Base-by-base conservation (phyloP, 2,888 invertebrate species). In the Polymixis lichenea region DNA sequence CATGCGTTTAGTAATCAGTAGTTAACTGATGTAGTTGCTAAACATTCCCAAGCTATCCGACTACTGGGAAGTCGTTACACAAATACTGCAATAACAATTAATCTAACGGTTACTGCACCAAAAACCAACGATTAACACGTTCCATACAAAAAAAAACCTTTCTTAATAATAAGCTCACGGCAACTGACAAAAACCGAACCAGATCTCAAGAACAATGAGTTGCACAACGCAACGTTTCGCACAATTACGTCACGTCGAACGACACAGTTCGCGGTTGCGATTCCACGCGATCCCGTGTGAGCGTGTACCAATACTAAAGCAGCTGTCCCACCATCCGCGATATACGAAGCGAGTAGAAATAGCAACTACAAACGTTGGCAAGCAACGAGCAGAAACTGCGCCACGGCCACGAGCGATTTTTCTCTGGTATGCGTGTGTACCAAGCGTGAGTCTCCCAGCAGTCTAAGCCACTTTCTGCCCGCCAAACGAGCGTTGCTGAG, bases 151-250 rank as follows among this genome's bases (percentile, higher is more conserved):
- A 67, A 78, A 85, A 74, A 65, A 62, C 60, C 64, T 83, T 80
- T 79, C 82, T 77, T 88, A 69, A 78, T 77, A 87, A 80, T 61
- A 72, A 80, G 75, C 72, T 78, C 83, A 74, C 79, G 66, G 78
- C 60, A 77, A 68, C 80, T 73, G 69, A 85, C 82, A 88, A 88
- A 86, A 87, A 85, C 66, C 80, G 81, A 86, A 89, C 88, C 76
- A 88, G 89, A 86, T 88, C 85, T 82, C 22, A 64, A 80, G 83
- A 89, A 89, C 90, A 88, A 87, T 87, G 67, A 46, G 61, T 87
- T 88, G 89, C 87, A 88, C 89, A 89, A 89, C 83, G 32, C 25
- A 69, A 73, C 46, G 69, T 77, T 89, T 88, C 87, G 88, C 87
- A 86, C 64, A 77, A 65, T 90, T 90, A 89, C 89, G 80, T 89